phyloP scores from a whole-genome alignment of 2,113 vertebrate genomes.

The Riparia riparia region DNA sequence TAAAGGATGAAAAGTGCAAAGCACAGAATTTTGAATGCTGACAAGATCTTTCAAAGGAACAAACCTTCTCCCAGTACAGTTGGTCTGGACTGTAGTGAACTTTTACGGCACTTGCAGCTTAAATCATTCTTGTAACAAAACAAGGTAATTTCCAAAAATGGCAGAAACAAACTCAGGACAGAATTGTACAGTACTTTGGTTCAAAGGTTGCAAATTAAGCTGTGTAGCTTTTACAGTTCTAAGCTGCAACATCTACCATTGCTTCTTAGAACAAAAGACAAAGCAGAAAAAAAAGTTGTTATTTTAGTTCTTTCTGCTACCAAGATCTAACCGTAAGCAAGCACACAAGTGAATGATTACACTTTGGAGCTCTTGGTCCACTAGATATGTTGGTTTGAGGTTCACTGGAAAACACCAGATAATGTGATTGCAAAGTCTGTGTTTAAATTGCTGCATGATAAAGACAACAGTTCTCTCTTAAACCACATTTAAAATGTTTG shows the following conservation, averaged over 20 bases:
- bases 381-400: conserved; percentile 32
- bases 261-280: conserved; percentile 5
- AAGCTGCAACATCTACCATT: conserved; percentile 25
- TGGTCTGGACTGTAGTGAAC: conserved; percentile 23
- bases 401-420: conserved; percentile 52
- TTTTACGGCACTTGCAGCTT: conserved; percentile 35
- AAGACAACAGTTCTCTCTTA: conserved; percentile 16
- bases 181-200: conserved; percentile 28
- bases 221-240: conserved; percentile 3
- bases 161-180: conserved; percentile 53
- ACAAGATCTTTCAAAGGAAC: conserved; percentile 14
- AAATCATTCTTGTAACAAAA: conserved; percentile 65
- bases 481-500: not conserved
- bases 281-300: conserved; percentile 43
- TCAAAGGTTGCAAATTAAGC: conserved; percentile 51
- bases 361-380: conserved; percentile 24
- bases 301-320: conserved; percentile 47
- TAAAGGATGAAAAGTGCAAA: conserved; percentile 30
- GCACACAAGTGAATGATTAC: conserved; percentile 52
- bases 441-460: conserved; percentile 25
- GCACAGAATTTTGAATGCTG: not conserved
- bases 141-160: conserved; percentile 67
- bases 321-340: conserved; percentile 33
- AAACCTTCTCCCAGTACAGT: conserved; percentile 23
- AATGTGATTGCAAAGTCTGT: conserved; percentile 55